Conservation (phyloP, 2,888 invertebrate genomes). For the Latrodectus hesperus region DNA sequence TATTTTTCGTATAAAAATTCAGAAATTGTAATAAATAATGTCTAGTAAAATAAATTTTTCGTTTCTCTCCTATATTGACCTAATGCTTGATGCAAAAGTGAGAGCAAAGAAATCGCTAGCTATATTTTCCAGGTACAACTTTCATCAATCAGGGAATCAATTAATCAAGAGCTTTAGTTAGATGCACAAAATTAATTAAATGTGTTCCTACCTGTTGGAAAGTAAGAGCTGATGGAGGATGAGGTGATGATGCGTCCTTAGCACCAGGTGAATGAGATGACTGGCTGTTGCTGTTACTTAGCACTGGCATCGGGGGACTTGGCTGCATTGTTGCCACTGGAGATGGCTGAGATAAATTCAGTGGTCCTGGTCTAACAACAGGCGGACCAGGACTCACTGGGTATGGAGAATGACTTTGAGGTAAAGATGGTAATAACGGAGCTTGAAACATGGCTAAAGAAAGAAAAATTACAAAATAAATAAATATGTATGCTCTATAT, state of each 20-base stretch:
- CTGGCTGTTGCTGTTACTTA: constrained; percentile 72
- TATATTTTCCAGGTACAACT: no score
- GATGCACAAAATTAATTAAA: no score
- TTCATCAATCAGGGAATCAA: no score
- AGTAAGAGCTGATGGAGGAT: constrained; percentile 70
- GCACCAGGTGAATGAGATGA: constrained; percentile 69
- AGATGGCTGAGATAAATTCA: constrained; percentile 65
- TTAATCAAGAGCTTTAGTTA: no score
- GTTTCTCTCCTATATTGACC: no score
- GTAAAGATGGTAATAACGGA: constrained; percentile 75
- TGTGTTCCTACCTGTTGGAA: constrained; percentile 65
- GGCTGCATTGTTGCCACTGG: constrained; percentile 77
- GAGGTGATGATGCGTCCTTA: constrained; percentile 67
- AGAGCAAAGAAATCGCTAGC: no score
- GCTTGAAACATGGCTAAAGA: constrained; percentile 82
- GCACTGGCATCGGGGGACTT: constrained; percentile 77
- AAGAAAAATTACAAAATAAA: constrained; percentile 4
- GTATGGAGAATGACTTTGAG: constrained; percentile 71
- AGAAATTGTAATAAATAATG: no score
- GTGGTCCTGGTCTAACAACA: constrained; percentile 61
- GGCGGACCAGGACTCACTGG: constrained; percentile 67
- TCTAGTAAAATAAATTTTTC: no score
- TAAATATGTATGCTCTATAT: background rate
- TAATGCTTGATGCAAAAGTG: no score
- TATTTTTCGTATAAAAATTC: no score